Base-by-base conservation (phyloP, 2,888 invertebrate species). In the Lymantria dispar region DNA sequence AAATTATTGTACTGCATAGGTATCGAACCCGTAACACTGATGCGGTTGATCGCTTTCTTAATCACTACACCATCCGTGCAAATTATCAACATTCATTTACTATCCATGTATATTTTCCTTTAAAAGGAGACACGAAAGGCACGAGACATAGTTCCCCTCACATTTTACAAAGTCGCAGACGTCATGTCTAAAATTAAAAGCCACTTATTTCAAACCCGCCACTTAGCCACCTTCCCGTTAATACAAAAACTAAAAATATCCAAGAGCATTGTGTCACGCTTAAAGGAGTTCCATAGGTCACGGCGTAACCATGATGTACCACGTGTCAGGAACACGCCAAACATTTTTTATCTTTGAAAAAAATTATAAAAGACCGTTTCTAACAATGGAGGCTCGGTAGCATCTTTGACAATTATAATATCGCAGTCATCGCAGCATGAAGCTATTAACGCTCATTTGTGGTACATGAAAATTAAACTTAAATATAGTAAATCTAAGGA, bases 391-490 rank as follows among this genome's bases (percentile, higher is more conserved):
- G 69, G 79, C 79, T 86, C 87, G 85, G 91, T 91, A 91, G 91
- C 91, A 90, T 91, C 91, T 91, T 91, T 90, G 89, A 91, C 90
- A 91, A 91, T 90, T 90, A 90, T 91, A 90, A 89, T 90, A 86
- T 87, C 83, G 74, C 70, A 67, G 78, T 65, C 70, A 65, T 59
- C 62, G 64, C 65, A 56, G 65, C 62, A 58, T 56, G 49, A 78
- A 62, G 76, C 59, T 74, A 78, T 84, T 83, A 83, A 74, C 73
- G 71, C 66, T 37, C 37, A 37, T 50, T 41, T 42, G 12, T 41
- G 58, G 59, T 64, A 64, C 55, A 62, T 64, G 56, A 57, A 85
- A 62, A 72, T 73, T 83, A 68, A 76, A 79, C 81, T 79, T 67
- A 84, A 85, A 59, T 33, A 2, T 45, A 55, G 60, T 70, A 69